Evolutionary conservation across 92 coral and sea anemone genomes (phyloP).

Genomic region (Isaurus tuberculatus): DNA sequence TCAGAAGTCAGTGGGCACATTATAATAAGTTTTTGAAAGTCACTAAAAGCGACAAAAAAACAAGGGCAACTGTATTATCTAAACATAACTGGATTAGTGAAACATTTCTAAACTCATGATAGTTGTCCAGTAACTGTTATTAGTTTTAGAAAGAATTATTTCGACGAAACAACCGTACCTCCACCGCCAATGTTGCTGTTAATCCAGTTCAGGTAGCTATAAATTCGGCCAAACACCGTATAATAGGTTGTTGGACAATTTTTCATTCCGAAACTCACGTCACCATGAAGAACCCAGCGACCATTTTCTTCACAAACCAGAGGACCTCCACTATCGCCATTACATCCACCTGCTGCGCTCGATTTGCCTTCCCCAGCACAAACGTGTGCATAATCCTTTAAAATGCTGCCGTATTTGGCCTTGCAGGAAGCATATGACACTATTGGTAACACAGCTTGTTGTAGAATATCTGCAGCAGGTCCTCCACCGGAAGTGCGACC

Average conservation of each 20-base stretch:
- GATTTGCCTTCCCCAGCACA: conserved; percentile 30
- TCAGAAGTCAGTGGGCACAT: too few relatives aligned
- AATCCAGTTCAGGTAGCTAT: conserved; percentile 21
- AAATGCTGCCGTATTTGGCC: conserved; percentile 22
- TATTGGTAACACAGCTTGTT: conserved; percentile 16
- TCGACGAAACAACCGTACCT: background rate
- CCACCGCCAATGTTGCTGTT: conserved; percentile 2
- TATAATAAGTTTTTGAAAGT: too few relatives aligned
- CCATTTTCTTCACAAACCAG: conserved; percentile 32
- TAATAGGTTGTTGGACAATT: conserved; percentile 32
- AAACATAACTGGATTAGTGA: too few relatives aligned
- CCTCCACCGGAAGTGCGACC: conserved; percentile 40
- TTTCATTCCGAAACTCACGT: conserved; percentile 24
- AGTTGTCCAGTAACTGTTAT: too few relatives aligned
- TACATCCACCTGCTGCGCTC: conserved; percentile 31
- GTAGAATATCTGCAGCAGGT: conserved; percentile 15
- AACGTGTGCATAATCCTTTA: conserved; percentile 9
- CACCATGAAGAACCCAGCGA: conserved; percentile 36
- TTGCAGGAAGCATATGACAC: conserved; percentile 3
- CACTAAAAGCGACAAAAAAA: too few relatives aligned
- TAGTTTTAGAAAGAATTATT: too few relatives aligned
- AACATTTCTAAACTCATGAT: too few relatives aligned
- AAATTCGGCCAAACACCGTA: conserved; percentile 24
- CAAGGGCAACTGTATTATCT: too few relatives aligned
- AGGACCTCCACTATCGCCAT: conserved; percentile 33